Percentiles rank a stretch among this genome's conserved stretches.
phyloP scores from a whole-genome alignment of 2,888 invertebrate species.

The Drosophila bunnanda region DNA sequence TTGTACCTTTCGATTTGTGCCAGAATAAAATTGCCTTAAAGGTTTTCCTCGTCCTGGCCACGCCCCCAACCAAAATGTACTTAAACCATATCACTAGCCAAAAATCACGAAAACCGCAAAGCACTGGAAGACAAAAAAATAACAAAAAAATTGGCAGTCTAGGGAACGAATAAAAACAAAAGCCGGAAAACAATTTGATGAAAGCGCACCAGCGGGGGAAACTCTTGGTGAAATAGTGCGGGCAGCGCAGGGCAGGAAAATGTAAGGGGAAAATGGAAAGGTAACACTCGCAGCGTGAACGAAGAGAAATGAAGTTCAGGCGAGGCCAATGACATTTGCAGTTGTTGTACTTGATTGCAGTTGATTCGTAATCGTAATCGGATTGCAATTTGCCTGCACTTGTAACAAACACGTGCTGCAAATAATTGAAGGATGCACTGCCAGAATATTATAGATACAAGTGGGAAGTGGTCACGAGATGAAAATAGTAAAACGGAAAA shows the following conservation, averaged over 20 bases:
- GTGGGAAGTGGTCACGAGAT: neutral
- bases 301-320: constrained; percentile 59
- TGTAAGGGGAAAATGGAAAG: constrained; percentile 26
- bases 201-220: constrained; percentile 30
- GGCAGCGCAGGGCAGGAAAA: constrained; percentile 22
- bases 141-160: constrained; percentile 34
- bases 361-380: constrained; percentile 71
- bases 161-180: constrained; percentile 63
- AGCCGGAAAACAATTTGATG: constrained; percentile 80
- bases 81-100: constrained; percentile 51
- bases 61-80: constrained; percentile 48
- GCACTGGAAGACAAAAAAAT: constrained; percentile 24
- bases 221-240: constrained; percentile 13
- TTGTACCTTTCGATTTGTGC: neutral
- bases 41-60: constrained; percentile 26
- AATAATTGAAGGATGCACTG: constrained; percentile 33
- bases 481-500: fast-evolving
- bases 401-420: constrained; percentile 53
- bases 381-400: constrained; percentile 76
- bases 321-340: constrained; percentile 73
- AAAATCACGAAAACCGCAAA: constrained; percentile 21
- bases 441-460: neutral
- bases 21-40: constrained; percentile 30
- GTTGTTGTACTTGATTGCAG: constrained; percentile 72
- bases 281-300: constrained; percentile 27